A percentile compares a stretch with the other conserved stretches of the same genome.
phyloP scores from a whole-genome alignment of 2,113 vertebrate genomes.

The Petroica traversi region DNA sequence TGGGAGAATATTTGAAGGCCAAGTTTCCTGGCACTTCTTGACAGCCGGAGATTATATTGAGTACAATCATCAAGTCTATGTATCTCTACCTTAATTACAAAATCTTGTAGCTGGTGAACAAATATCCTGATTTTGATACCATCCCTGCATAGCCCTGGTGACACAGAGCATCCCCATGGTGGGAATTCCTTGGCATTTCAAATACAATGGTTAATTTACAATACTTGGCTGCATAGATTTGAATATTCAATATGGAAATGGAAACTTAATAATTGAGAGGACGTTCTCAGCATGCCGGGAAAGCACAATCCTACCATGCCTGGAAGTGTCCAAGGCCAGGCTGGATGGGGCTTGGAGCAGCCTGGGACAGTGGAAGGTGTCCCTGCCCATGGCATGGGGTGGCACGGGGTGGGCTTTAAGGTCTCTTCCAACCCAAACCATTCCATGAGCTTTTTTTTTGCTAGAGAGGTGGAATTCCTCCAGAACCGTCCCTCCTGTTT shows the following conservation, averaged over 20 bases:
- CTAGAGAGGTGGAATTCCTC: not conserved
- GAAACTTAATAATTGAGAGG: not conserved
- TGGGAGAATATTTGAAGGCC: not conserved
- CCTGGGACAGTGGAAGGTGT: not conserved
- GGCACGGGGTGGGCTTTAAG: not conserved
- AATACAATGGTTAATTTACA: not conserved
- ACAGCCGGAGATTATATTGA: not conserved
- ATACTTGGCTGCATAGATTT: not conserved
- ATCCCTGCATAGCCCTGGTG: not conserved
- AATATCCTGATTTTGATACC: not conserved
- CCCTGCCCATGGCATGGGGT: not conserved
- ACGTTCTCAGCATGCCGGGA: fast-evolving
- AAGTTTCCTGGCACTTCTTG: not conserved
- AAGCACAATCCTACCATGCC: not conserved
- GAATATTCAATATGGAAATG: not conserved
- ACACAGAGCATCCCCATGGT: fast-evolving
- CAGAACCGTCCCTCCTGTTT: not conserved
- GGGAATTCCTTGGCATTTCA: not conserved
- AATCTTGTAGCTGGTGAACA: not conserved
- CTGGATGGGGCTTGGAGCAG: not conserved
- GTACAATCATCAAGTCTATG: not conserved
- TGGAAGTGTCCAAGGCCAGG: not conserved
- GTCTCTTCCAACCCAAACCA: not conserved
- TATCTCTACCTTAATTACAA: not conserved
- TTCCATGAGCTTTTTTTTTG: not conserved